These are phyloP conservation scores for Zelostemma sp. DNA, from an alignment of 1,140 invertebrate species.

Conservation along the genomic window DNA sequence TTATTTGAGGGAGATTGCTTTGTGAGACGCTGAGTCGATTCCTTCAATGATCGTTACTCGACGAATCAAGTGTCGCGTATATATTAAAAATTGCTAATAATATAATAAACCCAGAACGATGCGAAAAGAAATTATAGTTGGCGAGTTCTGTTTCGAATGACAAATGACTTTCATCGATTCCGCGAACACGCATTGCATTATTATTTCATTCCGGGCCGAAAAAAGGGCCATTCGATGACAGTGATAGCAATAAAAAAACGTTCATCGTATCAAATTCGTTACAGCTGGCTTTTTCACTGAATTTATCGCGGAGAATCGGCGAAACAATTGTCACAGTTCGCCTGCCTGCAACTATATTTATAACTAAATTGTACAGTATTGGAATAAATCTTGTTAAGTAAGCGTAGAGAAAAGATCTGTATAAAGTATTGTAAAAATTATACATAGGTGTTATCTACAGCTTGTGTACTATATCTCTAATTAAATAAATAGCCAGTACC, in stretches of 20 bases:
- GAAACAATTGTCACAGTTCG: slow-evolving; percentile 21
- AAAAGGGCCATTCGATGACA: too few species aligned
- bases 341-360: slow-evolving; percentile 52
- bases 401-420: slow-evolving; percentile 64
- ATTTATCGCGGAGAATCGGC: slow-evolving; percentile 11
- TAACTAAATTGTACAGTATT: slow-evolving; percentile 64
- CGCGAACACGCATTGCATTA: too few species aligned
- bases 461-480: slow-evolving; percentile 70
- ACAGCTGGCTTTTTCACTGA: slow-evolving; percentile 17
- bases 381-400: slow-evolving; percentile 62
- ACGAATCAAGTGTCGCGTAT: not conserved
- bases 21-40: slow-evolving; percentile 7
- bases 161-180: not conserved
- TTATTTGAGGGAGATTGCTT: slow-evolving; percentile 16
- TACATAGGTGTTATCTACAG: slow-evolving; percentile 70
- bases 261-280: slow-evolving; percentile 3
- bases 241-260: not conserved
- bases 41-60: not conserved
- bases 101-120: not conserved
- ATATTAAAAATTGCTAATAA: slow-evolving; percentile 3
- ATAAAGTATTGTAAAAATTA: slow-evolving; percentile 71
- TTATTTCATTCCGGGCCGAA: too few species aligned
- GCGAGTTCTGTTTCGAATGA: not conserved
- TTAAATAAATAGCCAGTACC: slow-evolving; percentile 70
- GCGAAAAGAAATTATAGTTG: not conserved